phyloP scores from a whole-genome alignment of 2,888 invertebrate species.

The Sarcophaga variegata region DNA sequence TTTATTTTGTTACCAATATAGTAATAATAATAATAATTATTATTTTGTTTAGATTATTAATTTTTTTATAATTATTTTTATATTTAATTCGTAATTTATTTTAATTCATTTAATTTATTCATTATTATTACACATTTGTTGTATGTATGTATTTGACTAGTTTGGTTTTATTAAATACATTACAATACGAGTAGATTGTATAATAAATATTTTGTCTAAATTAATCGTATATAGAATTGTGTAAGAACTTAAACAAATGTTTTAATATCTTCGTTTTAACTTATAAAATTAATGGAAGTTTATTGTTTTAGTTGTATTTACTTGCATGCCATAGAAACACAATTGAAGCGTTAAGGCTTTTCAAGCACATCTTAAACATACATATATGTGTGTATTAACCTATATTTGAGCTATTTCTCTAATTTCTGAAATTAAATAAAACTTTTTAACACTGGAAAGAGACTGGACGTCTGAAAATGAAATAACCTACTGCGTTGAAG shows the following conservation, averaged over 20 bases:
- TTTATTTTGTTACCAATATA: constrained; percentile 36
- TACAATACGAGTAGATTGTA: background rate
- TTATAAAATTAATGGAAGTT: constrained; percentile 39
- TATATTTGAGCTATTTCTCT: too few relatives aligned
- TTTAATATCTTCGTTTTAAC: too few relatives aligned
- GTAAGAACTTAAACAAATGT: background rate
- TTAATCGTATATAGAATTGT: background rate
- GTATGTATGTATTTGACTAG: background rate
- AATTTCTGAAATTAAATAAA: too few relatives aligned
- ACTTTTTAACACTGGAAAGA: too few relatives aligned
- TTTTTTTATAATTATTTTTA: constrained; percentile 20
- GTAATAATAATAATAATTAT: constrained; percentile 44
- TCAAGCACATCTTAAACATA: background rate
- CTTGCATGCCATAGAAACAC: constrained; percentile 16
- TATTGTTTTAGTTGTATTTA: constrained; percentile 11
- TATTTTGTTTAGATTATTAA: constrained; percentile 7
- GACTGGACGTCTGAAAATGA: too few relatives aligned
- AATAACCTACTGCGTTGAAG: too few relatives aligned
- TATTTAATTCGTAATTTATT: constrained; percentile 12
- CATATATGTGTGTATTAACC: too few relatives aligned
- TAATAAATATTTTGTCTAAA: constrained; percentile 40
- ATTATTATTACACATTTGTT: background rate
- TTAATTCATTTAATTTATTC: constrained; percentile 12
- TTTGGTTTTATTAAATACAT: constrained; percentile 13
- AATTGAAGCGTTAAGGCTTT: constrained; percentile 28